These are phyloP conservation scores for Onychomys leucogaster DNA, from an alignment of 2,797 vertebrate genomes.

Conservation along the genomic window DNA sequence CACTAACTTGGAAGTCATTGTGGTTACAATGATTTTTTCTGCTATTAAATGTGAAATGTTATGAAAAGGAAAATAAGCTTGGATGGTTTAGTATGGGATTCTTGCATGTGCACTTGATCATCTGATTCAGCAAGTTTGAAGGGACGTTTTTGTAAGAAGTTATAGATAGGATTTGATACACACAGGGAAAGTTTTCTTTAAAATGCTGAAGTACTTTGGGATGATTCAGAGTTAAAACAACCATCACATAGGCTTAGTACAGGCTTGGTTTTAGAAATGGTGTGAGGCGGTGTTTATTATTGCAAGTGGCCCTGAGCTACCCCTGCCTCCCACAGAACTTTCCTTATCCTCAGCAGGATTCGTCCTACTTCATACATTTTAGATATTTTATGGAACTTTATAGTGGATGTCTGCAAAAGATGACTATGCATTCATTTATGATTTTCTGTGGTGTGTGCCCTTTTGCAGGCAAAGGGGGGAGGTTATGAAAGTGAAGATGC, in stretches of 20 bases:
- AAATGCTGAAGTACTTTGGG: background rate
- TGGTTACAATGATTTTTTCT: background rate
- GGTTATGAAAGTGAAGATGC: conserved; percentile 98
- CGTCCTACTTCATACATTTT: background rate
- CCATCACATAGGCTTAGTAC: background rate
- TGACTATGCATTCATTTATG: background rate
- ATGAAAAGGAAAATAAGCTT: background rate
- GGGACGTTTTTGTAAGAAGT: background rate
- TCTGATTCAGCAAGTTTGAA: background rate
- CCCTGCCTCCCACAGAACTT: background rate
- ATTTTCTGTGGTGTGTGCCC: conserved; percentile 40
- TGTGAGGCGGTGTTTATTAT: background rate
- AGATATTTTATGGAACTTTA: background rate
- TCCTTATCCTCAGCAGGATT: background rate
- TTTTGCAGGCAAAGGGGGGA: conserved; percentile 96
- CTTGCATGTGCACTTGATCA: background rate
- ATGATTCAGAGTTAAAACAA: background rate
- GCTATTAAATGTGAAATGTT: background rate
- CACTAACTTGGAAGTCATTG: background rate
- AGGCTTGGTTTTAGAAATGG: background rate
- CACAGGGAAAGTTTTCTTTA: background rate
- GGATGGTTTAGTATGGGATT: background rate
- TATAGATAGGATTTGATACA: background rate
- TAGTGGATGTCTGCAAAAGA: background rate
- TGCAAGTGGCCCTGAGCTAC: background rate